These are phyloP conservation scores for Coracopsis vasa DNA, from an alignment of 2,113 vertebrate genomes.

Conservation along the genomic window DNA sequence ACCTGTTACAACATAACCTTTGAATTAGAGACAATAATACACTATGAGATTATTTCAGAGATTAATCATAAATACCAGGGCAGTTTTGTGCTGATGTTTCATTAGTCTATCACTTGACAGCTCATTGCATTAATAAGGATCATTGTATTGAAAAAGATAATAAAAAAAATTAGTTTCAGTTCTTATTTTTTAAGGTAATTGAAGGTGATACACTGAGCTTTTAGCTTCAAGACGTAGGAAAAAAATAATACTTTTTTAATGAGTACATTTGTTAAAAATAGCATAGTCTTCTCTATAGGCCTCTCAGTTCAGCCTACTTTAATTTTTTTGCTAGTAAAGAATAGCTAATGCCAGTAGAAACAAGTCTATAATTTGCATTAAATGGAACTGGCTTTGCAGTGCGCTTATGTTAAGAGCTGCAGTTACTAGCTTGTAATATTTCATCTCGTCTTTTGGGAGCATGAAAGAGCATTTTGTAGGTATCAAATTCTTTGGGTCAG, in stretches of 20 bases:
- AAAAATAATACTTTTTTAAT: background rate
- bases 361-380: constrained; percentile 19
- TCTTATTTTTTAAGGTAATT: background rate
- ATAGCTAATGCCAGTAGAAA: background rate
- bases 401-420: background rate
- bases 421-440: constrained; percentile 25
- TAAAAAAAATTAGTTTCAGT: background rate
- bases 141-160: background rate
- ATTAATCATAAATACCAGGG: background rate
- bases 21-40: background rate
- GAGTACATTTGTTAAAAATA: background rate
- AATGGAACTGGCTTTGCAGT: background rate
- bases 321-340: background rate
- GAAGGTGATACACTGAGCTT: background rate
- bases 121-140: background rate
- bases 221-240: background rate
- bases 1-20: background rate
- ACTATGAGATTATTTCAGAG: background rate
- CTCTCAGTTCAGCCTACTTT: background rate
- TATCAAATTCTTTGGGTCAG: constrained; percentile 19
- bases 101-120: background rate
- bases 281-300: background rate
- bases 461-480: constrained; percentile 6
- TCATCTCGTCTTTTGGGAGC: constrained; percentile 8
- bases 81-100: background rate